A percentile compares a stretch with the other conserved stretches of the same genome.
Evolutionary conservation across 2,113 vertebrate genomes (phyloP).

Genomic region (Zonotrichia leucophrys): DNA sequence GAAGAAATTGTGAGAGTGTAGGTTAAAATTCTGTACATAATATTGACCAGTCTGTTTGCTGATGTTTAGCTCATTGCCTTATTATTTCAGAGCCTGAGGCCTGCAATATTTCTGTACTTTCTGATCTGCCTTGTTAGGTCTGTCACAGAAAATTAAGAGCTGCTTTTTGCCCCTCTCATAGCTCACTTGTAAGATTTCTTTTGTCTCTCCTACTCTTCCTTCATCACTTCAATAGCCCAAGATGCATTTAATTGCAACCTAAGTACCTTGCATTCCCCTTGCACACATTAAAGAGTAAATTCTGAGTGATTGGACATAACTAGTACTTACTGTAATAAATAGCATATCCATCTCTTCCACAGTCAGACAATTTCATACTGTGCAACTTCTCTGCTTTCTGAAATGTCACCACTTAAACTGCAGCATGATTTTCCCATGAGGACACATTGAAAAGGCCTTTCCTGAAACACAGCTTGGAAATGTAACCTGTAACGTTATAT

Average conservation of each 20-base stretch:
- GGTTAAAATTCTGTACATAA: not conserved
- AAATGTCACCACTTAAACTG: conserved; percentile 32
- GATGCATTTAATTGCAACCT: conserved; percentile 53
- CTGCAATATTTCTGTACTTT: not conserved
- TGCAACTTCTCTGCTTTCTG: not conserved
- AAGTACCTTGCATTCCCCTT: not conserved
- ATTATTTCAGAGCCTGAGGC: not conserved
- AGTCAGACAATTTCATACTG: conserved; percentile 25
- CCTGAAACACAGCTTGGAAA: conserved; percentile 8
- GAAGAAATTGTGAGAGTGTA: not conserved
- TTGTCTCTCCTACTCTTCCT: conserved; percentile 1
- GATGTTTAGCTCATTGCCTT: not conserved
- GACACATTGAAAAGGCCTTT: conserved; percentile 19
- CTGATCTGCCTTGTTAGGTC: not conserved
- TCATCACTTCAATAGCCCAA: not conserved
- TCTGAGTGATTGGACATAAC: conserved; percentile 42
- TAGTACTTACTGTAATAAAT: conserved; percentile 41
- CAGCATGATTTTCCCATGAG: conserved; percentile 41
- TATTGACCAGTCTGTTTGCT: not conserved
- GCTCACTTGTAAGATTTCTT: not conserved
- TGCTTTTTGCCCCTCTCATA: not conserved
- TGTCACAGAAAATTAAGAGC: not conserved
- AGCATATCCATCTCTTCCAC: conserved; percentile 37
- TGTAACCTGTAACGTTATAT: not conserved
- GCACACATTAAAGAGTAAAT: conserved; percentile 16